Conservation (phyloP, 53 echinoderm and acorn worm species). For the Arbacia lixula region DNA sequence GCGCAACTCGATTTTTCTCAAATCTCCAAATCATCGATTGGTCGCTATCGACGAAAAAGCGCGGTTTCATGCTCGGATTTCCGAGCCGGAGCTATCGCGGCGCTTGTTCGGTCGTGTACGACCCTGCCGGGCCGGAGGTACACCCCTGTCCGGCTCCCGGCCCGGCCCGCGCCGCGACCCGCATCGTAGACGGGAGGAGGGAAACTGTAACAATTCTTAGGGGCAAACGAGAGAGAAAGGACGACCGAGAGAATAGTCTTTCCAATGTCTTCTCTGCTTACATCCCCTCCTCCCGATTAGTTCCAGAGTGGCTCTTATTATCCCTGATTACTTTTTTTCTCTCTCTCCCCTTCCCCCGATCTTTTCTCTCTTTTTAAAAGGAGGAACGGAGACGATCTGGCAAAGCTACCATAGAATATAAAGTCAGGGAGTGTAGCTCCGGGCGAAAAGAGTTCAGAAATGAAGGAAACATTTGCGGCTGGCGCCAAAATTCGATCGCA, state of each 20-base stretch:
- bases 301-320: constrained; percentile 7
- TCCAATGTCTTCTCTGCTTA: constrained; percentile 24
- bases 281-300: constrained; percentile 46
- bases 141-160: constrained; percentile 1
- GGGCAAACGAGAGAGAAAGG: constrained; percentile 7
- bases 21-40: constrained; percentile 45
- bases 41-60: constrained; percentile 52
- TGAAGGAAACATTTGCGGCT: constrained; percentile 20
- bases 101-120: constrained; percentile 40
- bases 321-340: background rate
- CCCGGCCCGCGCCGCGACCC: too few relatives aligned
- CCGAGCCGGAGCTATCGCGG: constrained; percentile 1
- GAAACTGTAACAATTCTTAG: constrained; percentile 41
- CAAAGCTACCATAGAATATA: constrained; percentile 4
- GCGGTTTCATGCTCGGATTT: constrained; percentile 35
- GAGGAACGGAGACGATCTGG: constrained; percentile 11
- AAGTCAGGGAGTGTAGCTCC: constrained; percentile 34
- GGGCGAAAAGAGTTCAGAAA: constrained; percentile 40
- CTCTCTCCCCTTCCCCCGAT: background rate
- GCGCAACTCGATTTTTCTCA: constrained; percentile 54
- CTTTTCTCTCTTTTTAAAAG: constrained; percentile 2
- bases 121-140: constrained; percentile 20
- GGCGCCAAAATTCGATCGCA: constrained; percentile 51
- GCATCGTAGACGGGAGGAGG: background rate
- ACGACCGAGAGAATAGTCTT: constrained; percentile 34